Evolutionary conservation across 2,888 invertebrate species (phyloP), one percentile per base, ranked within the genome.

Genomic region (Bellardia bayeri): DNA sequence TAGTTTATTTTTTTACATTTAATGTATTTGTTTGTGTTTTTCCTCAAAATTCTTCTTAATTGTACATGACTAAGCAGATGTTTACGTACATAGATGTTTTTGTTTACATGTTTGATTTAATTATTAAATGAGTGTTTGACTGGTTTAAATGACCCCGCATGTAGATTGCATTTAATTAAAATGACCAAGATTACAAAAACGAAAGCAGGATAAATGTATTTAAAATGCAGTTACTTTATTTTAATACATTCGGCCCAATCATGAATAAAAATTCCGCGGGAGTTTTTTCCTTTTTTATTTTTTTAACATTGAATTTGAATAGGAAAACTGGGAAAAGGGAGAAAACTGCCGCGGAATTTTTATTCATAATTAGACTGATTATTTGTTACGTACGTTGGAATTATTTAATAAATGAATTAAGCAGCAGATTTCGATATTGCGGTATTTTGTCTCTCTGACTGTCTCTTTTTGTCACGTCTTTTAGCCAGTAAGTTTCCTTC

Each of bases 101-200:
- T 69, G 56, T 64, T 76, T 63, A 68, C 78, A 82, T 49, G 82
- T 79, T 64, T 85, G 85, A 85, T 85, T 87, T 87, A 85, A 87
- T 87, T 85, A 85, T 68, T 84, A 56, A 76, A 16, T 79, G 45
- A 84, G 66, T 74, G 72, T 56, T 63, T 74, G 78, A 9, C 37
- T 61, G 76, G 13, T 37, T 71, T 69, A 45, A 76, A 51, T 87
- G 85, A 87, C 87, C 87, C 85, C 85, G 82, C 80, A 79, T 82
- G 66, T 78, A 85, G 82, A 87, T 82, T 87, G 76, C 78, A 85
- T 75, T 82, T 82, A 87, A 87, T 85, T 87, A 54, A 87, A 42
- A 87, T 79, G 83, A 83, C 83, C 83, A 71, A 78, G 78, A 78
- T 78, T 63, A 16, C 30, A 37, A 58, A 79, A 82, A 63, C 74